Percentiles rank a stretch among this genome's conserved stretches.
Evolutionary conservation across 2,797 vertebrate species (phyloP).

Genomic region (Danio choprae): DNA sequence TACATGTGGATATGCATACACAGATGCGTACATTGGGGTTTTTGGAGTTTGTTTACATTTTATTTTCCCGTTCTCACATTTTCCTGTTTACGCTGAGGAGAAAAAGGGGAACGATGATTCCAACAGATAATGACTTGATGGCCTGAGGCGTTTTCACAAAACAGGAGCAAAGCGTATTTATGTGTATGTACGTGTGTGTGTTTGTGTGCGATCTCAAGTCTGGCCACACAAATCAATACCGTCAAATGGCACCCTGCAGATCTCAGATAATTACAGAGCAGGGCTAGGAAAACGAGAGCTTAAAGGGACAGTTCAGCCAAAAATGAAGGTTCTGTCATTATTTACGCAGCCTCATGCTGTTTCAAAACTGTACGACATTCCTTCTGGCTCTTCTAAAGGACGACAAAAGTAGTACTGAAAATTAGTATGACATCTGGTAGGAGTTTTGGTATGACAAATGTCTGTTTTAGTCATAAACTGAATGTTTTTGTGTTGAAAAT

Average conservation of each 20-base stretch:
- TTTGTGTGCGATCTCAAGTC: slow-evolving; percentile 38
- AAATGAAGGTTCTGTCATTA: not conserved
- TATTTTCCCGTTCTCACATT: not conserved
- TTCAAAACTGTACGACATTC: not conserved
- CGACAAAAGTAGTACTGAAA: not conserved
- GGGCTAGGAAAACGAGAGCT: slow-evolving; percentile 33
- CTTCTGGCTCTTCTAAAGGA: not conserved
- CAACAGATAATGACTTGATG: slow-evolving; percentile 50
- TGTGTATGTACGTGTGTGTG: slow-evolving; percentile 13
- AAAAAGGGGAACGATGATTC: slow-evolving; percentile 41
- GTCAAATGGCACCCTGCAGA: slow-evolving; percentile 54
- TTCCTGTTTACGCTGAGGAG: slow-evolving; percentile 47
- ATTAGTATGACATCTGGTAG: no score
- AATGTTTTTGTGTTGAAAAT: no score
- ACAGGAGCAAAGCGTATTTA: slow-evolving; percentile 25
- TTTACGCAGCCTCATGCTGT: not conserved
- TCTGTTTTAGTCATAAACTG: no score
- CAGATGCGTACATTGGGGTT: slow-evolving; percentile 6
- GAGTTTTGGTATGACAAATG: no score
- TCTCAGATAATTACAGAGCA: slow-evolving; percentile 52
- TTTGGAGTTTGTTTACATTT: slow-evolving; percentile 19
- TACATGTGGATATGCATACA: slow-evolving; percentile 3
- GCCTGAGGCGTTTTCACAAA: slow-evolving; percentile 37
- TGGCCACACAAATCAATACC: slow-evolving; percentile 49
- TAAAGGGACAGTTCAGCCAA: slow-evolving; percentile 26